Evolutionary conservation across 2,888 invertebrate species (phyloP).

Genomic region (Phania funesta): DNA sequence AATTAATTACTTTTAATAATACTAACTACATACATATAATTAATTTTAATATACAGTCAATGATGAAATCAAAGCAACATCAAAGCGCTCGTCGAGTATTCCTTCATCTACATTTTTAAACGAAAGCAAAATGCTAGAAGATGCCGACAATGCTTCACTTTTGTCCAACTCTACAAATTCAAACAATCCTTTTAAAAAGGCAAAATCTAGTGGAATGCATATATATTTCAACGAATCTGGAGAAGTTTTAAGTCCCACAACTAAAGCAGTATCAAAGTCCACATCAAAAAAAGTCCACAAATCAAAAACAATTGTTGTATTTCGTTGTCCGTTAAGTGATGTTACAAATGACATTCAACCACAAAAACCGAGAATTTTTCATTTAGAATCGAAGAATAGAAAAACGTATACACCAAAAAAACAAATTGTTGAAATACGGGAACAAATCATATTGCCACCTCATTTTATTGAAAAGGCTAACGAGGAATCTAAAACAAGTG

Average conservation of each 20-base stretch:
- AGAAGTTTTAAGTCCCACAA: constrained; percentile 7
- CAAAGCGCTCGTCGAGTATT: background rate
- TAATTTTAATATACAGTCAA: background rate
- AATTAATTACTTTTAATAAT: too few species aligned
- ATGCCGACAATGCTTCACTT: background rate
- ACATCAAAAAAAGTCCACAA: background rate
- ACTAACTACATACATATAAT: background rate
- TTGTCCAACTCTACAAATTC: background rate
- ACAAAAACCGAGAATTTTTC: constrained; percentile 52
- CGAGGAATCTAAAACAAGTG: background rate
- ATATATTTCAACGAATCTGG: constrained; percentile 52
- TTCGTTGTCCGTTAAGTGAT: constrained; percentile 36
- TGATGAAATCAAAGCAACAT: background rate
- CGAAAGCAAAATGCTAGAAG: background rate
- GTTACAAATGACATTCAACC: background rate
- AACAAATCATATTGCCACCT: constrained; percentile 31
- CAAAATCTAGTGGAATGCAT: background rate
- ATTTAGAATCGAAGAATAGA: background rate
- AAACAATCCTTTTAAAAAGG: constrained; percentile 28
- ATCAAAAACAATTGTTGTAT: constrained; percentile 19
- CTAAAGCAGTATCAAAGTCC: background rate
- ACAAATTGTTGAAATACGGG: constrained; percentile 47
- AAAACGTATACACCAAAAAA: background rate
- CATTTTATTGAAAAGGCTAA: background rate
- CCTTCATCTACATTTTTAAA: constrained; percentile 45